Evolutionary conservation across 1,140 invertebrate genomes (phyloP).

Genomic region (Orius insidiosus): DNA sequence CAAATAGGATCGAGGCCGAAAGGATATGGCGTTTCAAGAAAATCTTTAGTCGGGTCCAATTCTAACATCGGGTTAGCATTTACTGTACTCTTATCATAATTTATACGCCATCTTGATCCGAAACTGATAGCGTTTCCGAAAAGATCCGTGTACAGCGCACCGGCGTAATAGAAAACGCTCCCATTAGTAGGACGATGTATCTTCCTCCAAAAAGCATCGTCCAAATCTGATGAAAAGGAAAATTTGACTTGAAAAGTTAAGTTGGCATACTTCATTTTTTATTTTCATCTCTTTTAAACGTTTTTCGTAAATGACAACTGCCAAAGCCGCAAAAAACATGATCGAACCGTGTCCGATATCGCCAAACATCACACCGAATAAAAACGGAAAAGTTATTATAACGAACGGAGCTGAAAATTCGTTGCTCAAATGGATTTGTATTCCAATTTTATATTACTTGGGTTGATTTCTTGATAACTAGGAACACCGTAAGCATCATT

Average conservation of each 20-base stretch:
- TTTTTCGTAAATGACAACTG: no score
- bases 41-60: constrained; percentile 24
- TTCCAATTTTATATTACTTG: no score
- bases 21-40: constrained; percentile 32
- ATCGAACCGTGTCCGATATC: no score
- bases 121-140: constrained; percentile 70
- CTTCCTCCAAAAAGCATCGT: constrained; percentile 67
- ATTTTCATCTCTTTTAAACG: no score
- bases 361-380: constrained; percentile 28
- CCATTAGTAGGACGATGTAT: constrained; percentile 75
- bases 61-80: constrained; percentile 19
- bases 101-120: constrained; percentile 49
- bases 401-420: constrained; percentile 22
- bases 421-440: no score
- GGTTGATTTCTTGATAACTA: constrained; percentile 90
- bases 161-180: constrained; percentile 25
- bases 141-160: constrained; percentile 75
- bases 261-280: neutral
- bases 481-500: constrained; percentile 96
- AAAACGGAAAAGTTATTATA: constrained; percentile 44
- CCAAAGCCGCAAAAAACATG: no score
- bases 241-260: no score
- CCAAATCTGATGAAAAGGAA: constrained; percentile 23
- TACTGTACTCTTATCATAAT: constrained; percentile 29
- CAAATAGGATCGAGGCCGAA: constrained; percentile 43